Evolutionary conservation across 2,797 vertebrate genomes (phyloP).

Genomic region (Danio choprae): DNA sequence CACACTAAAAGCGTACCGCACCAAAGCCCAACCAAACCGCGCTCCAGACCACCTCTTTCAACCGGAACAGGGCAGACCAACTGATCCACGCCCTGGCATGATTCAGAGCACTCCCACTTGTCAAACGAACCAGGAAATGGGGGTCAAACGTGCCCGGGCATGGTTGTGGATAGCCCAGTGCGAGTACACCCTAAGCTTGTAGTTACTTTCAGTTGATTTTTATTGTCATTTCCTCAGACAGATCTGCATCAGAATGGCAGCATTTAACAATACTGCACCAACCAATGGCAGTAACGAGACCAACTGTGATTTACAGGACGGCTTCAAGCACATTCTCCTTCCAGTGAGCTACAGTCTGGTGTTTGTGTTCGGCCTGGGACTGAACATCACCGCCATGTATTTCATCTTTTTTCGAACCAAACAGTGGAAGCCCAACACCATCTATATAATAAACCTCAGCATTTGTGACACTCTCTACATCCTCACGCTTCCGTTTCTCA

Average conservation of each 20-base stretch:
- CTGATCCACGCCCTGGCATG: no score
- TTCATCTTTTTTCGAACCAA: conserved; percentile 89
- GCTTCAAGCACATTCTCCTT: conserved; percentile 92
- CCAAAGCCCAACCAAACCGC: no score
- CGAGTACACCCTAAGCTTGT: background rate
- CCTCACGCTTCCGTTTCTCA: conserved; percentile 91
- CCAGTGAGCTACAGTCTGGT: conserved; percentile 89
- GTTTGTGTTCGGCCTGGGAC: conserved; percentile 85
- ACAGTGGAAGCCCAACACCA: conserved; percentile 91
- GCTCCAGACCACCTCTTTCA: no score
- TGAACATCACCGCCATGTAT: conserved; percentile 87
- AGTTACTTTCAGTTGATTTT: background rate
- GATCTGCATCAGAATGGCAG: conserved; percentile 66
- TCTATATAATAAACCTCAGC: conserved; percentile 96
- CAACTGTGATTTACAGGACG: conserved; percentile 85
- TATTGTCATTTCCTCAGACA: conserved; percentile 41
- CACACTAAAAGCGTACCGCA: no score
- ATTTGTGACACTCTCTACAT: conserved; percentile 90
- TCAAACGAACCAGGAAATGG: no score
- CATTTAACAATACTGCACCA: background rate
- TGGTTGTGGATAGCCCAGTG: no score
- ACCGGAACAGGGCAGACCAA: no score
- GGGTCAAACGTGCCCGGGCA: no score
- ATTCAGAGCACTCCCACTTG: no score
- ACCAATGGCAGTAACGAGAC: conserved; percentile 67